Base-by-base conservation (phyloP, 1,140 invertebrate species). In the Patella vulgata region DNA sequence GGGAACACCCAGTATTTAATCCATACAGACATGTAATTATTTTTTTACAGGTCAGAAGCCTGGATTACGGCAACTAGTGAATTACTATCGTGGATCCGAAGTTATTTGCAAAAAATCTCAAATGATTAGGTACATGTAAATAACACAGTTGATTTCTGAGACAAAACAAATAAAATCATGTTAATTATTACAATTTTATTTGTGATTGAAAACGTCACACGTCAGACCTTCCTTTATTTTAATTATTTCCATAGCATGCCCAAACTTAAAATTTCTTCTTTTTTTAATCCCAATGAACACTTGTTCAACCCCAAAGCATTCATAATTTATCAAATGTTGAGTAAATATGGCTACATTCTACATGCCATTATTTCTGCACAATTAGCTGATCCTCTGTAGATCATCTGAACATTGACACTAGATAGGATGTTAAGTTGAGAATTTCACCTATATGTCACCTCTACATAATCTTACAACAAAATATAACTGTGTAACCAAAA, bases 81-180 rank as follows among this genome's bases (percentile, higher is more conserved):
- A 77, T 31, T 77, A 77, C 58, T 77, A 77, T 48, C 66, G 75
- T 62, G 75, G 75, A 17, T 74, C 75, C 11, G 72, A 72, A 63
- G 48, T 72, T 31, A 44, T 77, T 11, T 77, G 74, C 33, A 63
- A 72, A 43, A 77, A 77, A 59, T 66, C 72, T 42, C 68, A 70
- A n/a, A 66, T 77, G 60, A 62, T 70, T 43, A 74, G 71, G 74
- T 77, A 63, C 51, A 30, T 30, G 52, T 42, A 21, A 60, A 42
- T 42, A 51, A 14, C 8, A 14, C 1, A 23, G 28, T 52, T n/a
- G 2, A 3, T 25, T 25, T 25, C 17, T 46, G 12, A 46, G 17
- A 31, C 27, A 48, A 30, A 12, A n/a, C 11, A 31, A 50, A 9
- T 42, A 21, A n/a, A 12, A 17, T n/a, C 23, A 23, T 50, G 42